These are phyloP conservation scores for Drosophila sulfurigaster DNA, from an alignment of 1,140 invertebrate species.

Conservation along the genomic window DNA sequence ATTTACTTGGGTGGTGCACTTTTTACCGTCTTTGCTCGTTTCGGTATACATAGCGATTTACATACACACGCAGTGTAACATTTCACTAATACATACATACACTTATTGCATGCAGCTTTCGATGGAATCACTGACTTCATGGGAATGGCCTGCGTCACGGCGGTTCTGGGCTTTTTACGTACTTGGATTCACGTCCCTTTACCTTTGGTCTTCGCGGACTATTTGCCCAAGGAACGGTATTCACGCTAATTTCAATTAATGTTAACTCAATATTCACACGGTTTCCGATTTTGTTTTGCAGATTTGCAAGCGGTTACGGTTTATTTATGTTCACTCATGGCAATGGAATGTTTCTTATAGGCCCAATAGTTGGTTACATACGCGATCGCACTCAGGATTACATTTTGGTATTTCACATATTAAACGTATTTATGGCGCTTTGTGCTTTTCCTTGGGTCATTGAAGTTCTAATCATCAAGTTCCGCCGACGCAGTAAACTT, in stretches of 20 bases:
- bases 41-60: constrained; percentile 79
- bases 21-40: constrained; percentile 85
- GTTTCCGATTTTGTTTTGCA: constrained; percentile 12
- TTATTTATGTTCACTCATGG: constrained; percentile 88
- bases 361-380: constrained; percentile 78
- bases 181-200: constrained; percentile 87
- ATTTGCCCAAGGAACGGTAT: constrained; percentile 87
- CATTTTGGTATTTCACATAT: constrained; percentile 76
- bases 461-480: constrained; percentile 72
- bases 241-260: not conserved
- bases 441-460: constrained; percentile 80
- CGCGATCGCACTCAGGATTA: constrained; percentile 80
- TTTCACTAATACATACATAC: not conserved
- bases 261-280: not conserved
- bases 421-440: constrained; percentile 81
- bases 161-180: constrained; percentile 86
- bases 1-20: constrained; percentile 86
- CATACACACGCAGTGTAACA: constrained; percentile 8
- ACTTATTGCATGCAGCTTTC: constrained; percentile 54
- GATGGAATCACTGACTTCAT: constrained; percentile 68
- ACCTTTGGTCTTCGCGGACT: constrained; percentile 87
- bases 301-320: constrained; percentile 88
- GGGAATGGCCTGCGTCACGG: constrained; percentile 85
- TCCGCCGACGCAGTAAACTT: constrained; percentile 64
- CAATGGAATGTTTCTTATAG: constrained; percentile 79